These are phyloP conservation scores for Plumapathes pennacea DNA, from an alignment of 92 coral and sea anemone species.

Conservation along the genomic window DNA sequence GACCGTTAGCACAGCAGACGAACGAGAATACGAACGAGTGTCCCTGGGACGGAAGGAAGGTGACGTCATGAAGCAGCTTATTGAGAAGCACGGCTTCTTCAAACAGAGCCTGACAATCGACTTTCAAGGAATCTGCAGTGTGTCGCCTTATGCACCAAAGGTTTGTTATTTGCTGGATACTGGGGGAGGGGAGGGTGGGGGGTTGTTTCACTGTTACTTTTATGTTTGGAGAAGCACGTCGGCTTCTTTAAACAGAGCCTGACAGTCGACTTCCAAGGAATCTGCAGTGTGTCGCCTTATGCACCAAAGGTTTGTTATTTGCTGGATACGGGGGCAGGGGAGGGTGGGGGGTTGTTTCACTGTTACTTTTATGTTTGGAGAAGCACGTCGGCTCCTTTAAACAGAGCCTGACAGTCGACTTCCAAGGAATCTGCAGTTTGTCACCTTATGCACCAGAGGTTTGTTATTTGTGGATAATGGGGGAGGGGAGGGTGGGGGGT, in stretches of 20 bases:
- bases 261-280: slow-evolving; percentile 91
- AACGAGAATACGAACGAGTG: slow-evolving; percentile 95
- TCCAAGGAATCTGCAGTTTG: slow-evolving; percentile 94
- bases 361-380: too few species aligned
- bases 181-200: too few species aligned
- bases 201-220: too few species aligned
- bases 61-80: slow-evolving; percentile 89
- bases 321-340: too few species aligned
- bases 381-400: slow-evolving; percentile 59
- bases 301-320: slow-evolving; percentile 85
- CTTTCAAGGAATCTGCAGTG: slow-evolving; percentile 95
- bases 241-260: slow-evolving; percentile 73
- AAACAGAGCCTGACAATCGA: slow-evolving; percentile 77
- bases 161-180: slow-evolving; percentile 62
- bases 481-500: too few species aligned
- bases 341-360: too few species aligned
- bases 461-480: too few species aligned
- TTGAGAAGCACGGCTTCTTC: slow-evolving; percentile 68
- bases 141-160: slow-evolving; percentile 96
- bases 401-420: slow-evolving; percentile 79
- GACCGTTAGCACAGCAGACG: slow-evolving; percentile 92
- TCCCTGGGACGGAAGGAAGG: slow-evolving; percentile 98
- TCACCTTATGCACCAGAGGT: slow-evolving; percentile 98
- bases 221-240: too few species aligned
- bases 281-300: slow-evolving; percentile 95